These are phyloP conservation scores for Sminthurinus aureus DNA, from an alignment of 2,888 invertebrate species.

Conservation along the genomic window DNA sequence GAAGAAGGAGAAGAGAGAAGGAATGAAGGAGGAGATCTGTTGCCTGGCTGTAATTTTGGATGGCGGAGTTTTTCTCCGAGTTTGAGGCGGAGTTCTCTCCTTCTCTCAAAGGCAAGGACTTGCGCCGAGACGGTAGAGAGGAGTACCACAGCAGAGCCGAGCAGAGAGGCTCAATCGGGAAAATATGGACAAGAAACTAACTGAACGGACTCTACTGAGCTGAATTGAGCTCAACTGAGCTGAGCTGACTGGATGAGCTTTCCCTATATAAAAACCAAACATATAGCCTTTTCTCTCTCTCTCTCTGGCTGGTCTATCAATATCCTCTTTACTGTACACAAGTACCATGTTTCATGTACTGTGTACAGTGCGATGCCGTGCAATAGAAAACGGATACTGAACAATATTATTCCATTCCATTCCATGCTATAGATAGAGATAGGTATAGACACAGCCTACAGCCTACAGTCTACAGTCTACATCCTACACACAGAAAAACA, in stretches of 20 bases:
- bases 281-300: slow-evolving; percentile 6
- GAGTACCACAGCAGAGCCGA: slow-evolving; percentile 37
- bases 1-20: neutral
- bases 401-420: neutral
- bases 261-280: too few relatives aligned
- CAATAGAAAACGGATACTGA: neutral
- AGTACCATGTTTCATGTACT: neutral
- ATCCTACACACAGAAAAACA: neutral
- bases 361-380: too few relatives aligned
- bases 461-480: neutral
- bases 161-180: slow-evolving; percentile 27
- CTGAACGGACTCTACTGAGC: slow-evolving; percentile 16
- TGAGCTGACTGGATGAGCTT: too few relatives aligned
- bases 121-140: slow-evolving; percentile 45
- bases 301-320: slow-evolving; percentile 14
- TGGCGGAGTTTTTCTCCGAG: slow-evolving; percentile 44
- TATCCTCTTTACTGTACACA: slow-evolving; percentile 8
- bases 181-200: slow-evolving; percentile 37
- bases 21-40: slow-evolving; percentile 38
- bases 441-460: neutral
- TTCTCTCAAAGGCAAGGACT: slow-evolving; percentile 26
- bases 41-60: slow-evolving; percentile 36
- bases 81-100: slow-evolving; percentile 28
- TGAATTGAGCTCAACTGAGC: too few relatives aligned
- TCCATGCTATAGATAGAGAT: neutral